Evolutionary conservation across 2,113 vertebrate genomes (phyloP).

Genomic region (Leucosticte australis): DNA sequence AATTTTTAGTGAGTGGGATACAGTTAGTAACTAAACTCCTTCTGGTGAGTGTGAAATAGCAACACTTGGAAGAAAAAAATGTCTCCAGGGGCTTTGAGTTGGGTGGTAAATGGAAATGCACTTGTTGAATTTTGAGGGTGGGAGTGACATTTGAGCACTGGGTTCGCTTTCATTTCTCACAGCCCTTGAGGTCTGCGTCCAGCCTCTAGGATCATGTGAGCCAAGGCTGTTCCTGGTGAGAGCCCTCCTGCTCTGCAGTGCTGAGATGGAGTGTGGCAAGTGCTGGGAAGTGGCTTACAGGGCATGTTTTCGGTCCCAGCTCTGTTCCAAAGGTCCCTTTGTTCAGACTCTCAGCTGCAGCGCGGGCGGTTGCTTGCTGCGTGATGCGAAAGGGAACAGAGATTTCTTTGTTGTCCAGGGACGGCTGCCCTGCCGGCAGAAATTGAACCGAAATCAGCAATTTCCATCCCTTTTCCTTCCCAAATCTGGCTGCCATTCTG

Average conservation of each 20-base stretch:
- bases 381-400: constrained; percentile 41
- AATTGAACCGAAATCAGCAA: constrained; percentile 18
- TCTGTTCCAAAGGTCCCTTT: constrained; percentile 52
- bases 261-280: not conserved
- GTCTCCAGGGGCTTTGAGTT: not conserved
- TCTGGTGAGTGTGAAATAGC: not conserved
- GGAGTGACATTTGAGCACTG: not conserved
- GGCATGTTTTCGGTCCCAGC: not conserved
- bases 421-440: not conserved
- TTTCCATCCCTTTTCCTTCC: not conserved
- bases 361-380: not conserved
- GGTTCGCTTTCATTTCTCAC: not conserved
- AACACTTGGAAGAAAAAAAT: not conserved
- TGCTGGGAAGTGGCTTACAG: not conserved
- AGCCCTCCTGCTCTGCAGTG: not conserved
- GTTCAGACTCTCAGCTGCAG: constrained; percentile 21
- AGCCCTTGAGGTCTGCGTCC: not conserved
- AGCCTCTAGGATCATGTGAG: not conserved
- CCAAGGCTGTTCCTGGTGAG: not conserved
- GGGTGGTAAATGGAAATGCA: not conserved
- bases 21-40: not conserved
- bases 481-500: not conserved
- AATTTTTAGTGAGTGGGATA: not conserved
- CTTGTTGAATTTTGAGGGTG: not conserved
- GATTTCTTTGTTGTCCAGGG: constrained; percentile 37